Base-by-base conservation (phyloP, 1,140 invertebrate species). In the Sinella curviseta region DNA sequence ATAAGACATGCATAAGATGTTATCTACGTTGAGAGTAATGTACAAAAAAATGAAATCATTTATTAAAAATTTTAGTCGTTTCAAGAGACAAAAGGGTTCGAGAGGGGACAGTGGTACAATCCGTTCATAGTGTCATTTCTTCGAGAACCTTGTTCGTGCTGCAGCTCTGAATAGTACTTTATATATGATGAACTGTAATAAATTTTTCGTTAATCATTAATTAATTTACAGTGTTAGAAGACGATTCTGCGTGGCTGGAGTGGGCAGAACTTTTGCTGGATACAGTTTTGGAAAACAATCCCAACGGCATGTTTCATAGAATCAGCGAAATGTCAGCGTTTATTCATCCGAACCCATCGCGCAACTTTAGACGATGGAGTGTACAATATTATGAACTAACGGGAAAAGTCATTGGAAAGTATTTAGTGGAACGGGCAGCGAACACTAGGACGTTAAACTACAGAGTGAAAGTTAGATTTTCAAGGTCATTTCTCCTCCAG, bases 391-490 rank as follows among this genome's bases (percentile, higher is more conserved):
- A 93, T 86, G 95, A 97, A 88, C 95, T 97, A 86, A 95, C 96
- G 39, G 96, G 96, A 34, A 93, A 94, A 87, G 91, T 98, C 82
- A 94, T 97, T n/a, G 96, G 95, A 65, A 96, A 96, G 88, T 95
- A 94, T 88, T 87, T 96, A 77, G 97, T 96, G 86, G 96, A 98
- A 87, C 95, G 94, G 48, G 93, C 95, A 88, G 81, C 31, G 30
- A 74, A 74, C 24, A 12, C 16, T 88, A 84, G 94, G 0, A 14
- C 57, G 4, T 94, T 96, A 86, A 8, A 74, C 4, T 74, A 34
- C 70, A 87, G 95, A 76, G 94, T 97, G 16, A 91, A 94, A 74
- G 95, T 95, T 0, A 89, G 94, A 81, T 96, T 97, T 85, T 94
- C 94, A 24, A 89, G 95, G 77, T 96, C 95, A 26, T 97, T 97